phyloP scores from a whole-genome alignment of 1,140 invertebrate genomes.

The Bursaphelenchus mucronatus region DNA sequence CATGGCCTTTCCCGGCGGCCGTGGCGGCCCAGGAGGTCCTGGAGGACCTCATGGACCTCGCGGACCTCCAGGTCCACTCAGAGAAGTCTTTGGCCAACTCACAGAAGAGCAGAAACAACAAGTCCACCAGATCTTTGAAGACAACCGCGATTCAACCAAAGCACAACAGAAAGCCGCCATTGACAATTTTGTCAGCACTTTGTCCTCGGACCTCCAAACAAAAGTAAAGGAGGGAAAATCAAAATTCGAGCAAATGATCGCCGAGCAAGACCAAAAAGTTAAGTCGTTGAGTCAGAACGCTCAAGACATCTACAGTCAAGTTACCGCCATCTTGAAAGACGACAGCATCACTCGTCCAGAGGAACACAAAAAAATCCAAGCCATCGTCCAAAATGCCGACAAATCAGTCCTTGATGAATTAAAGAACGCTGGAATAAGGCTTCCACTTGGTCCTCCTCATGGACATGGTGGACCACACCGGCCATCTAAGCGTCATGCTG shows the following conservation, averaged over 20 bases:
- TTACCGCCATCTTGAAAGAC: not conserved
- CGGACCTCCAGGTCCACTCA: not conserved
- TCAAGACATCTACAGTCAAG: not conserved
- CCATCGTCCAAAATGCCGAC: not conserved
- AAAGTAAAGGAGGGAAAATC: not conserved
- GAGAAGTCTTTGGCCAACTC: not conserved
- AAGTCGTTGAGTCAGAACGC: not conserved
- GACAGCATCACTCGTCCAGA: not conserved
- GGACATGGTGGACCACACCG: too few species aligned
- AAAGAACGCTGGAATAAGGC: not conserved
- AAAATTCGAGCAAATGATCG: not conserved
- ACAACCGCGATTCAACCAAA: not conserved
- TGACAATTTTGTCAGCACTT: not conserved
- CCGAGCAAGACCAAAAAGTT: not conserved
- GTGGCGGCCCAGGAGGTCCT: too few species aligned
- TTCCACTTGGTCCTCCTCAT: not conserved
- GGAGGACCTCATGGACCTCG: constrained; percentile 1
- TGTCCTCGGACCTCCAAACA: not conserved
- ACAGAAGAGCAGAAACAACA: not conserved
- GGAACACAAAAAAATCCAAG: not conserved
- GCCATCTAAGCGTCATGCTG: too few species aligned
- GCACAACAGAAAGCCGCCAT: not conserved
- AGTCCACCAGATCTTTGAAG: not conserved
- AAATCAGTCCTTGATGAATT: constrained; percentile 2
- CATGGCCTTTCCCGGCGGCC: too few species aligned